phyloP scores from a whole-genome alignment of 2,113 vertebrate species.

The Baryphthengus martii region DNA sequence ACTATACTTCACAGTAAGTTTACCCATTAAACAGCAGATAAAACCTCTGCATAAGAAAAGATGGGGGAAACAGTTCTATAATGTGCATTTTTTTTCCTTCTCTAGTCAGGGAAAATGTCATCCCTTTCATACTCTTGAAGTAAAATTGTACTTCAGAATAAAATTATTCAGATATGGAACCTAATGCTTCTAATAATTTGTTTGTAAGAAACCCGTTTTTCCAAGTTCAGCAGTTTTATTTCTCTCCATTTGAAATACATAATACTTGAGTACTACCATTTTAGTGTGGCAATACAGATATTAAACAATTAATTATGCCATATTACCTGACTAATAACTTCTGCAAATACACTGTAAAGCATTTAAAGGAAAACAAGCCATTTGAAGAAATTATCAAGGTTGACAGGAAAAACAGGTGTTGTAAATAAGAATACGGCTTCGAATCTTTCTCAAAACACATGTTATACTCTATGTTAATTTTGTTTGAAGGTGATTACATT shows the following conservation, averaged over 20 bases:
- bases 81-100: slow-evolving; percentile 40
- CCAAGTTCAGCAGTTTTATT: background rate
- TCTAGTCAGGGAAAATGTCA: slow-evolving; percentile 50
- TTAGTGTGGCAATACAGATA: background rate
- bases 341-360: background rate
- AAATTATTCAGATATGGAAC: slow-evolving; percentile 19
- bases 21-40: slow-evolving; percentile 88
- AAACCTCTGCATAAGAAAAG: slow-evolving; percentile 83
- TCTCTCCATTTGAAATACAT: background rate
- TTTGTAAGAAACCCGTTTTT: background rate
- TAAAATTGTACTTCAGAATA: slow-evolving; percentile 49
- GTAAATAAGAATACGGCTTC: background rate
- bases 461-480: background rate
- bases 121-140: slow-evolving; percentile 58
- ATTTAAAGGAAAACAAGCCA: background rate
- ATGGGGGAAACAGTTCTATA: slow-evolving; percentile 63
- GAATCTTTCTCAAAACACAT: background rate
- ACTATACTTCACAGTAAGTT: slow-evolving; percentile 89
- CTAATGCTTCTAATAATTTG: background rate
- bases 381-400: background rate
- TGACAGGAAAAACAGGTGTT: background rate
- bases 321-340: background rate
- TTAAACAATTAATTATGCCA: background rate
- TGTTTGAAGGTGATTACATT: background rate
- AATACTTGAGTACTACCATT: background rate